Conservation (phyloP, 2,113 vertebrate genomes). For the Nyctereutes procyonoides region DNA sequence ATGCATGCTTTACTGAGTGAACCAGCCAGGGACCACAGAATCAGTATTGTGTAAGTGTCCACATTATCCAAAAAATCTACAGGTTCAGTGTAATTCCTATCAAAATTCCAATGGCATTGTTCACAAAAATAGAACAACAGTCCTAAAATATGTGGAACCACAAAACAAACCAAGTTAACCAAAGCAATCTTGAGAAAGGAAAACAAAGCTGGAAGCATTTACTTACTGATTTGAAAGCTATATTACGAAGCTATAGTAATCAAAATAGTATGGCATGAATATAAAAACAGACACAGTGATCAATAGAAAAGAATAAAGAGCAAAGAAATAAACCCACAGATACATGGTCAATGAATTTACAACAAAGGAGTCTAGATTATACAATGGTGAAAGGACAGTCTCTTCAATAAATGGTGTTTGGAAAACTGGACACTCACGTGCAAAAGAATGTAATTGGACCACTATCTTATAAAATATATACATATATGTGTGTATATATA, state of each 20-base stretch:
- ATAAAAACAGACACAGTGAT: background rate
- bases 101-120: background rate
- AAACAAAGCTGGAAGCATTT: background rate
- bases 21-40: background rate
- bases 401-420: too few species aligned
- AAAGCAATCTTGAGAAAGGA: background rate
- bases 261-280: background rate
- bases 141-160: background rate
- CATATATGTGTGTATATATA: too few species aligned
- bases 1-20: too few species aligned
- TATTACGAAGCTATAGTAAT: background rate
- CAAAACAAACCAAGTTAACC: background rate
- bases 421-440: too few species aligned
- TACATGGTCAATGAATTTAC: background rate
- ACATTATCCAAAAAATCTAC: background rate
- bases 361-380: background rate
- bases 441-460: too few species aligned
- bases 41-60: background rate
- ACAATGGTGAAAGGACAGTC: background rate
- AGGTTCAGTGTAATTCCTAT: background rate
- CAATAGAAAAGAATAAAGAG: background rate
- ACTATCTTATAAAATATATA: too few species aligned
- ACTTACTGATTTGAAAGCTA: background rate
- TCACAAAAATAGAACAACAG: background rate
- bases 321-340: background rate